These are phyloP conservation scores for Tetrao urogallus DNA, from an alignment of 2,113 vertebrate species.

Conservation along the genomic window DNA sequence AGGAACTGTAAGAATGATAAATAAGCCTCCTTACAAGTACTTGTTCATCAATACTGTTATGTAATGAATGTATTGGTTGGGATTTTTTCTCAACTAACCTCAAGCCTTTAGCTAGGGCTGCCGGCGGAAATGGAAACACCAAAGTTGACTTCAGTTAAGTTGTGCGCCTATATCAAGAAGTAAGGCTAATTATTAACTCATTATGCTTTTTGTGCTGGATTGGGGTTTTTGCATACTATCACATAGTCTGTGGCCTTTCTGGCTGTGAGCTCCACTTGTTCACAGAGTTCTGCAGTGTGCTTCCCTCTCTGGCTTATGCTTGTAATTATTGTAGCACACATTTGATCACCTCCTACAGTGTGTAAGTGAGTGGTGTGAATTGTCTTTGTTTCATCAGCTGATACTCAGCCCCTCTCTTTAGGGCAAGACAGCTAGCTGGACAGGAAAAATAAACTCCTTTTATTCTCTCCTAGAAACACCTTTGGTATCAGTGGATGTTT, in stretches of 20 bases:
- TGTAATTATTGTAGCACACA: background rate
- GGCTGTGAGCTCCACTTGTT: background rate
- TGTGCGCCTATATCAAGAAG: no score
- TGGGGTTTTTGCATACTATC: background rate
- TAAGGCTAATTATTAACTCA: background rate
- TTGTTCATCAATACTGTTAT: background rate
- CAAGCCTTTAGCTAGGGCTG: background rate
- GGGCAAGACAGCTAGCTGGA: background rate
- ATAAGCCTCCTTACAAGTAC: background rate
- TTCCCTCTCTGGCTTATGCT: background rate
- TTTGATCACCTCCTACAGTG: background rate
- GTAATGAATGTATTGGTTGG: background rate
- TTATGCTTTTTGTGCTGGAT: background rate
- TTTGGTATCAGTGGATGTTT: background rate
- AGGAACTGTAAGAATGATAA: background rate
- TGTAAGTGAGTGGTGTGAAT: background rate
- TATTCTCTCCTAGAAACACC: background rate
- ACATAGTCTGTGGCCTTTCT: rapidly evolving
- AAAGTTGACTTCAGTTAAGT: background rate
- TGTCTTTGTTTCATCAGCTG: background rate
- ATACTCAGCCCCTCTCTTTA: background rate
- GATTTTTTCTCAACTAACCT: background rate
- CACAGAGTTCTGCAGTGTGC: background rate
- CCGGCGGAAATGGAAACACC: background rate
- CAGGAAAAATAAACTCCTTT: background rate